These are phyloP conservation scores for Furcula furcula DNA, from an alignment of 2,888 invertebrate species.

Conservation along the genomic window DNA sequence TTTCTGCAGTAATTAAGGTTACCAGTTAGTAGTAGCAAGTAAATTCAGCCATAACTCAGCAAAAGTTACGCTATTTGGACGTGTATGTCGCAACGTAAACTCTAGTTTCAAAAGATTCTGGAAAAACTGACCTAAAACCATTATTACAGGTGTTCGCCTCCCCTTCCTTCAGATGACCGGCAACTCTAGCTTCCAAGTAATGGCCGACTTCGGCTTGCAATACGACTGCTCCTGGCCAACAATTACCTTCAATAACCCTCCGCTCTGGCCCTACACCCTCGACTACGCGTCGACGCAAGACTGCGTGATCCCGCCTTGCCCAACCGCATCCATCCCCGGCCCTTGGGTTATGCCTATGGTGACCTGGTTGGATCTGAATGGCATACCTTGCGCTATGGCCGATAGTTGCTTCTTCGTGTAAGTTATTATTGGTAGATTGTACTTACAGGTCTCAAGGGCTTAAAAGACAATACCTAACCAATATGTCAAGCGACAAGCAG, in stretches of 20 bases:
- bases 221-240: constrained; percentile 86
- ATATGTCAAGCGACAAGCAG: too few relatives aligned
- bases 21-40: too few relatives aligned
- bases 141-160: constrained; percentile 63
- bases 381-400: constrained; percentile 80
- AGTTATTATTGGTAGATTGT: too few relatives aligned
- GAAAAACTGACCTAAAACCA: too few relatives aligned
- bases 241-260: constrained; percentile 50
- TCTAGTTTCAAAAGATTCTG: too few relatives aligned
- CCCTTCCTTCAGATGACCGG: constrained; percentile 82
- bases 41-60: too few relatives aligned
- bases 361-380: constrained; percentile 69
- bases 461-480: too few relatives aligned
- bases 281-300: constrained; percentile 82
- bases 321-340: constrained; percentile 78
- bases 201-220: constrained; percentile 65
- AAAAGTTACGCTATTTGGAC: too few relatives aligned
- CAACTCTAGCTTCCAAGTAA: constrained; percentile 80
- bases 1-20: too few relatives aligned
- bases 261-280: constrained; percentile 86
- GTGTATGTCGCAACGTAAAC: too few relatives aligned
- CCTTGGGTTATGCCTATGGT: constrained; percentile 86
- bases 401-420: constrained; percentile 78
- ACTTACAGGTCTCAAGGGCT: too few relatives aligned
- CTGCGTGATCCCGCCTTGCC: constrained; percentile 81